Base-by-base conservation (phyloP, 1,140 invertebrate genomes). In the Octopus bimaculoides region DNA sequence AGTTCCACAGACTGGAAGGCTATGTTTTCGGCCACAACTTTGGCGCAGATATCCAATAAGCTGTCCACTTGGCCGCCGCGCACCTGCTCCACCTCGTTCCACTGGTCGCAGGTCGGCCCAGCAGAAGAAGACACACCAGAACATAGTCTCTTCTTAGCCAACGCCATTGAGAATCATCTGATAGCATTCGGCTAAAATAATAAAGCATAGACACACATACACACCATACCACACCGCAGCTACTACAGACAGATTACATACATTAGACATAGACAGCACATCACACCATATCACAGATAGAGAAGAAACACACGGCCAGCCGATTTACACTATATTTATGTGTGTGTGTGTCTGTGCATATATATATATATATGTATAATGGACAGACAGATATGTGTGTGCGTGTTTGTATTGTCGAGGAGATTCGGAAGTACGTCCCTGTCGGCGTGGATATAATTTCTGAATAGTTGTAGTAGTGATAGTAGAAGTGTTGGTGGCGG, bases 1-100 rank as follows among this genome's bases (percentile, higher is more conserved):
- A 96, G 94, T 91, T 96, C 95, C 89, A 96, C 95, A 83, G 93
- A 92, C 90, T 96, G 94, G 91, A 96, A 96, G 76, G 95, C 94
- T 80, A 96, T 94, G 86, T 94, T 93, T 89, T 94, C 93, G 84
- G 95, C 95, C 79, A 96, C 95, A 84, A 94, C 93, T 91, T 94
- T 94, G 82, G 95, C 95, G 88, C 93, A 93, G 83, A 95, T 94
- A 91, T 96, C 94, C 83, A 96, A 92, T 83, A 96, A 91, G 75
- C 94, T 89, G 80, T 92, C 91, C 78, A 88, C 87, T 83, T 5
- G 41, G 14, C 74, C 74, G 10, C 20, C 9, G 5, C 26, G 74
- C 17, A 14, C 52, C 41, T 9, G 74, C 20, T 14, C 26, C 17
- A 6, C 52, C 20, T 53, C 74, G 74, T 52, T 17, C 74, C 26